These are phyloP conservation scores for Microcebus tavaratra DNA, from an alignment of 2,113 vertebrate genomes.

Conservation along the genomic window DNA sequence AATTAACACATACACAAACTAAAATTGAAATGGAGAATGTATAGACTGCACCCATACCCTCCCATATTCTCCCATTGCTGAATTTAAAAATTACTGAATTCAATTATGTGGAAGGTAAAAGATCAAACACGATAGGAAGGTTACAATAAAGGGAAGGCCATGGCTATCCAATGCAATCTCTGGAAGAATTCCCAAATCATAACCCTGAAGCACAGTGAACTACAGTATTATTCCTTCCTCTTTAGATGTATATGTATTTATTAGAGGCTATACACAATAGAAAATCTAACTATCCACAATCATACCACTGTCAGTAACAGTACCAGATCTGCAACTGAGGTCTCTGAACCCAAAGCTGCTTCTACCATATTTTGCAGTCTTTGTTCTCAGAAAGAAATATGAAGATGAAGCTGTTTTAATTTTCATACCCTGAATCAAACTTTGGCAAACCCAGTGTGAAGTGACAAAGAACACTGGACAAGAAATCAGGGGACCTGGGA, in stretches of 20 bases:
- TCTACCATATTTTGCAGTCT: not conserved
- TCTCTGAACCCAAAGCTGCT: not conserved
- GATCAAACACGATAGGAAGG: slow-evolving; percentile 4
- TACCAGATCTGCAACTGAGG: not conserved
- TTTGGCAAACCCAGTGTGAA: not conserved
- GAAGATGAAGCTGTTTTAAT: not conserved
- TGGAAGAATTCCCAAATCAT: not conserved
- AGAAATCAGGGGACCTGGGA: not conserved
- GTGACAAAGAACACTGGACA: not conserved
- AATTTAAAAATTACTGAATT: slow-evolving; percentile 6
- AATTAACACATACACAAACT: slow-evolving; percentile 41
- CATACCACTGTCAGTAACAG: not conserved
- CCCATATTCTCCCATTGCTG: not conserved
- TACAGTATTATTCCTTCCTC: not conserved
- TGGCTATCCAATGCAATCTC: not conserved
- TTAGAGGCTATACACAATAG: not conserved
- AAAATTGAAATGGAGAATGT: slow-evolving; percentile 7
- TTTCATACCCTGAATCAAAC: not conserved
- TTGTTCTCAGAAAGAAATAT: slow-evolving; percentile 3
- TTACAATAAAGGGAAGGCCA: not conserved
- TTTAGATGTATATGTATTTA: not conserved
- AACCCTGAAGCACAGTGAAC: not conserved
- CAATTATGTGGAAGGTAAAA: not conserved
- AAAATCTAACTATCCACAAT: not conserved
- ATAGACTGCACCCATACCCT: not conserved